These are phyloP conservation scores for Yponomeuta evonymella DNA, from an alignment of 2,888 invertebrate genomes.

Conservation along the genomic window DNA sequence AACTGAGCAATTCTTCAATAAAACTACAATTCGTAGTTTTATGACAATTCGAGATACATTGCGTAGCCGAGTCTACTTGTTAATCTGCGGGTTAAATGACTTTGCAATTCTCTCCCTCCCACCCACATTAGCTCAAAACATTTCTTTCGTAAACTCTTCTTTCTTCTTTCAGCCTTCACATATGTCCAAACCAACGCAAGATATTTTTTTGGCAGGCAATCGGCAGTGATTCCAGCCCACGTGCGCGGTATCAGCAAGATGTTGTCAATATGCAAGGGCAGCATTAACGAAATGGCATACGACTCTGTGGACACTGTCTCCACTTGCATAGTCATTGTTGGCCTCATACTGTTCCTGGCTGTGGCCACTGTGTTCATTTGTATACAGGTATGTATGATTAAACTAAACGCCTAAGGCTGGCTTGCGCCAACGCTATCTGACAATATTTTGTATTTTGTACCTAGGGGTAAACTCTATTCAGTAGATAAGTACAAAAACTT, in stretches of 20 bases:
- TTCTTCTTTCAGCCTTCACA: too few species aligned
- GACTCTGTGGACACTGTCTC: constrained; percentile 91
- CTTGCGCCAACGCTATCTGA: background rate
- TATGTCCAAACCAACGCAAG: background rate
- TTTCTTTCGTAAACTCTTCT: background rate
- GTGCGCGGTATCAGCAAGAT: constrained; percentile 86
- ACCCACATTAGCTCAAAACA: background rate
- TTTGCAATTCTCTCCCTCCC: background rate
- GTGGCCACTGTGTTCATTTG: constrained; percentile 88
- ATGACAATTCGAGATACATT: too few species aligned
- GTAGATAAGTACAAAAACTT: too few species aligned
- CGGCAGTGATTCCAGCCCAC: constrained; percentile 84
- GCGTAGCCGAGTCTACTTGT: too few species aligned
- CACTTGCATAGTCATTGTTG: constrained; percentile 88
- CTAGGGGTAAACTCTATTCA: too few species aligned
- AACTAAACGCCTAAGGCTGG: background rate
- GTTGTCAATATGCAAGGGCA: constrained; percentile 78
- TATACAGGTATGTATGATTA: constrained; percentile 79
- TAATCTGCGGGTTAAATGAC: background rate
- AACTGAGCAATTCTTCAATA: too few species aligned
- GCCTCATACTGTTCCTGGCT: constrained; percentile 86
- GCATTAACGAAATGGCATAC: constrained; percentile 79
- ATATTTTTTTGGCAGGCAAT: constrained; percentile 52
- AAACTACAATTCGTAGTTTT: too few species aligned
- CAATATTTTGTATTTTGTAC: background rate